Base-by-base conservation (phyloP, 2,888 invertebrate species). In the Chrysomela aeneicollis region DNA sequence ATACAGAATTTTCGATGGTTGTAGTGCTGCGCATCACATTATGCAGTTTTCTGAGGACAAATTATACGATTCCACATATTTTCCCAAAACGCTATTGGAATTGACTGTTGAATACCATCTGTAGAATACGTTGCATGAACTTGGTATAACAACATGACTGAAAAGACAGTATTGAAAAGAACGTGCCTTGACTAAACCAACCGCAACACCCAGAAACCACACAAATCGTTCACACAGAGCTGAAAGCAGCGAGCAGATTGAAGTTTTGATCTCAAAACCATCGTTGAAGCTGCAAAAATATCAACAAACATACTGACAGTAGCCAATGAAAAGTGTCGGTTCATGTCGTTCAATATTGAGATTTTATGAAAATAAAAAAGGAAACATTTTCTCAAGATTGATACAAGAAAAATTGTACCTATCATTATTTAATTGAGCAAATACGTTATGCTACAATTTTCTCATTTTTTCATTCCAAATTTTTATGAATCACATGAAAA, bases 181-280 rank as follows among this genome's bases (percentile, higher is more conserved):
- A 66, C 62, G 66, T 64, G 64, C 58, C 66, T 61, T 58, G 52
- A 49, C 26, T 59, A 37, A 49, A 50, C 54, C 54, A 57, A 63
- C 60, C 50, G 35, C 22, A 59, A 51, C 69, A 67, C 58, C 19
- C 62, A 66, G 37, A 54, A 61, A 61, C 64, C 58, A 66, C 66
- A 37, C 32, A 53, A 37, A 57, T 59, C 63, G 57, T 55, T 51
- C 52, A 63, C 49, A 64, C 65, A 57, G 65, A 65, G 68, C 68
- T 58, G 47, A 47, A 61, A 58, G 64, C 69, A 70, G 70, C 67
- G 66, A 67, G 69, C 68, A 67, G 66, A 58, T 57, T 32, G 42
- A 26, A 22, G 30, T 42, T 19, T 57, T 37, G 8, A 32, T 59
- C 68, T 63, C 18, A 64, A 53, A 35, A 59, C 49, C 47, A 67